Base-by-base conservation (phyloP, 2,797 vertebrate genomes). In the Betta splendens region DNA sequence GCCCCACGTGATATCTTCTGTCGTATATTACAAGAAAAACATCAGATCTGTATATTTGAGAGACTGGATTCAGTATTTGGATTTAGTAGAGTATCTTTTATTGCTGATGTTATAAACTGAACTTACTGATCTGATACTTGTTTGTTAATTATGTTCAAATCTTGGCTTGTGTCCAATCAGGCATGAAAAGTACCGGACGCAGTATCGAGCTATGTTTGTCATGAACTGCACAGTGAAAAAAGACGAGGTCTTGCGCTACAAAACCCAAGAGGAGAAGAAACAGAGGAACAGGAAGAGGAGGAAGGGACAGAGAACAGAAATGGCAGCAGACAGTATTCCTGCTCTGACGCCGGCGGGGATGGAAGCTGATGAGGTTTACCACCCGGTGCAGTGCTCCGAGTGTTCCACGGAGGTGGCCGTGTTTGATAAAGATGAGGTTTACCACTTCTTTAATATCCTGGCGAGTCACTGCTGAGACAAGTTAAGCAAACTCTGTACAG, bases 181-280 rank as follows among this genome's bases (percentile, higher is more conserved):
- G 64, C 97, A 99, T 3, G 97, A 98, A 26, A 95, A 93, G 29
- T 98, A 97, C 77, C 94, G 92, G 78, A 97, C 95, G 1, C 97
- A 99, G 39, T 99, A 99, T 46, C 91, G 96, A 80, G 97, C 97
- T 35, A 98, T 98, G 96, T 99, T 99, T 69, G 97, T 99, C 78
- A 97, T 99, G 95, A 99, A 99, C 91, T 99, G 97, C 17, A 15
- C 68, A 10, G 91, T 98, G 78, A 93, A 94, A 83, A 94, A 79
- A 75, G 94, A 95, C 15, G 95, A 98, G 75, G 82, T 95, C 50
- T 75, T 98, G 13, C 92, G 88, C 64, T 98, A 98, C 79, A 93
- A 92, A 80, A 67, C 50, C 0, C 69, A 85, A 28, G 72, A 66
- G 35, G 86, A 87, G 18, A 92, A 69, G 56, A 95, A 91, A 52